phyloP scores from a whole-genome alignment of 1,140 invertebrate species.

The Drosophila yakuba region DNA sequence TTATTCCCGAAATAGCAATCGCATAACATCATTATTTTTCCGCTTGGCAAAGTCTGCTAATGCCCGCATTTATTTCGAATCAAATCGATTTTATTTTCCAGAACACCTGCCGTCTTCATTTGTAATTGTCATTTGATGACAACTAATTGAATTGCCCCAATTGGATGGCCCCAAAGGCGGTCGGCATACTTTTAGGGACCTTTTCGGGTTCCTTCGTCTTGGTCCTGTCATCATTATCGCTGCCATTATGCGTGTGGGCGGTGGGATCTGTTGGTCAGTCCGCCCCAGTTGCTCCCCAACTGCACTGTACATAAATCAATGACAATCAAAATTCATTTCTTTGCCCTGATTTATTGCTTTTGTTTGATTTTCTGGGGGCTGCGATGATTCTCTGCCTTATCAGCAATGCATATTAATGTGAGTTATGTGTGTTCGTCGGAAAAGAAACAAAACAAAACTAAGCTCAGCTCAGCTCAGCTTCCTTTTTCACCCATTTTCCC shows the following conservation, averaged over 20 bases:
- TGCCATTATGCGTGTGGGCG: constrained; percentile 52
- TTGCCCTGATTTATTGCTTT: constrained; percentile 78
- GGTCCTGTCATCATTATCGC: constrained; percentile 67
- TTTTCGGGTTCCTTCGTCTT: constrained; percentile 11
- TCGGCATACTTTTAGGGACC: constrained; percentile 5
- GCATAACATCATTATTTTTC: background rate
- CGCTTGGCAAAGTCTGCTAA: background rate
- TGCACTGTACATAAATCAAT: constrained; percentile 79
- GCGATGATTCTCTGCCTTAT: constrained; percentile 41
- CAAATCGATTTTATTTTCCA: constrained; percentile 6
- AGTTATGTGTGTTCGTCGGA: constrained; percentile 37
- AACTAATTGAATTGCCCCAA: constrained; percentile 53
- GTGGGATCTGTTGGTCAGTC: constrained; percentile 14
- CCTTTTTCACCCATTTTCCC: constrained; percentile 11
- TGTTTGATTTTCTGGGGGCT: constrained; percentile 67
- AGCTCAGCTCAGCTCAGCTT: constrained; percentile 19
- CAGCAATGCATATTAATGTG: constrained; percentile 78
- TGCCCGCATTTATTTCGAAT: background rate
- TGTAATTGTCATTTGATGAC: constrained; percentile 60
- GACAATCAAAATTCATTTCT: constrained; percentile 83
- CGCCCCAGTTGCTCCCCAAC: constrained; percentile 18
- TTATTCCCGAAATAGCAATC: background rate
- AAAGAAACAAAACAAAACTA: constrained; percentile 53
- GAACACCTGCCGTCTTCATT: constrained; percentile 36
- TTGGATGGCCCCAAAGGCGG: constrained; percentile 5